Percentiles rank a stretch among this genome's conserved stretches.
Conservation (phyloP, 2,888 invertebrate species). For the Himalopsyche tibetana region DNA sequence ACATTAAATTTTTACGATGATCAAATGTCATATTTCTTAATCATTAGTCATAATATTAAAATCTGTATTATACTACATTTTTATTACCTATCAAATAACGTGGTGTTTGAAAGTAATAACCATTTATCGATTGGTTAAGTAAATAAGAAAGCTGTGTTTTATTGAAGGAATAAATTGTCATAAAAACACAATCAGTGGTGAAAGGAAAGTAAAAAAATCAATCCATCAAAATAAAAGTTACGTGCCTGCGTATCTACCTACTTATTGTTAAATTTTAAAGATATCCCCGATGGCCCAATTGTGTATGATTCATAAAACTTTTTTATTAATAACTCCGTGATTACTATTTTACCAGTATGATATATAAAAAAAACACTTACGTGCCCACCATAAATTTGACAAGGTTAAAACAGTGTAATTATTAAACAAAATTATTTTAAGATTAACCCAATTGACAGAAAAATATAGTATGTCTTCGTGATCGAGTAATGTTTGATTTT, state of each 20-base stretch:
- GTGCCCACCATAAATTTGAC: not conserved
- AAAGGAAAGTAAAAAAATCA: slow-evolving; percentile 13
- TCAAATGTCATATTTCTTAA: too few relatives aligned
- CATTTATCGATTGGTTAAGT: too few relatives aligned
- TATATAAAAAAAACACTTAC: not conserved
- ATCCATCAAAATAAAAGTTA: slow-evolving; percentile 23
- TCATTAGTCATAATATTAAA: too few relatives aligned
- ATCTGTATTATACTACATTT: too few relatives aligned
- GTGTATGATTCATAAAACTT: not conserved
- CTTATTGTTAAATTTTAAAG: not conserved
- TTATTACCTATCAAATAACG: too few relatives aligned
- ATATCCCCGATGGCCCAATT: not conserved
- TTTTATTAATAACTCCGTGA: not conserved
- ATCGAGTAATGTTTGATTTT: too few relatives aligned
- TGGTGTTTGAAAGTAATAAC: too few relatives aligned
- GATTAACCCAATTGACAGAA: too few relatives aligned
- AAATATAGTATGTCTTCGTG: too few relatives aligned
- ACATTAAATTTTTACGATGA: too few relatives aligned
- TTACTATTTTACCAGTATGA: not conserved
- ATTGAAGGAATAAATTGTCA: not conserved
- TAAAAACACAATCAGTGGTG: not conserved
- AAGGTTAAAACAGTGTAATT: not conserved
- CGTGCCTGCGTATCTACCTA: not conserved
- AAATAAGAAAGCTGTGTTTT: not conserved
- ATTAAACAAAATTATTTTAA: too few relatives aligned